Evolutionary conservation across 2,797 vertebrate species (phyloP), one percentile per base, ranked within the genome.

Genomic region (Pseudopleuronectes americanus): DNA sequence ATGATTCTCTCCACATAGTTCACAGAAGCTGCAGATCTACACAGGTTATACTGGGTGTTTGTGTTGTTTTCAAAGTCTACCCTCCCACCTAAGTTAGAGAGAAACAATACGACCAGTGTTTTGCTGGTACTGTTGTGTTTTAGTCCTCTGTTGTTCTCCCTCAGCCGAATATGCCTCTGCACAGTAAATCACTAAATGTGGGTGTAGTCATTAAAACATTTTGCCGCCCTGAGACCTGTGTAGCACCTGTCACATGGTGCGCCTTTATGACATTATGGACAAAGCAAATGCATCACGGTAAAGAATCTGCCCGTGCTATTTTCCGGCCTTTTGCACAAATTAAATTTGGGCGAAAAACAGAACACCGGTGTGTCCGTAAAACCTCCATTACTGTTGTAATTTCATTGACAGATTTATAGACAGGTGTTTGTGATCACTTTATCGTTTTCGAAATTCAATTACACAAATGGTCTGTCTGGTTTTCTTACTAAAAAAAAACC

Each of bases 311-410:
- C 84, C 63, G 62, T 49, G 77, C 61, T 76, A 57, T 71, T 83
- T 82, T 84, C 76, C 74, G 65, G 65, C 80, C 85, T 84, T 84
- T 86, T 73, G 51, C 62, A 49, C 64, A 71, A 88, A 92, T 89
- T 86, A 43, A 77, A 92, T 89, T 90, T 76, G 76, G 76, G 76
- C 58, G 63, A 80, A 83, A 91, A 94, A 80, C 94, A 95, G 93
- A 91, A 65, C 89, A 76, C 89, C 58, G 1, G 80, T 73, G 88
- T 92, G 90, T 89, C 89, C 73, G 81, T 80, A 81, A 84, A 88
- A 69, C 81, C 64, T 89, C 89, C 90, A 89, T 91, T 90, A 90
- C 63, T 41, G 73, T 48, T 79, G 83, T 75, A 69, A 74, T 88
- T 89, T 80, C 81, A 86, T 51, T 83, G 87, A 87, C 74, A 86